Conservation (phyloP, 2,797 vertebrate species). For the Gila robusta region DNA sequence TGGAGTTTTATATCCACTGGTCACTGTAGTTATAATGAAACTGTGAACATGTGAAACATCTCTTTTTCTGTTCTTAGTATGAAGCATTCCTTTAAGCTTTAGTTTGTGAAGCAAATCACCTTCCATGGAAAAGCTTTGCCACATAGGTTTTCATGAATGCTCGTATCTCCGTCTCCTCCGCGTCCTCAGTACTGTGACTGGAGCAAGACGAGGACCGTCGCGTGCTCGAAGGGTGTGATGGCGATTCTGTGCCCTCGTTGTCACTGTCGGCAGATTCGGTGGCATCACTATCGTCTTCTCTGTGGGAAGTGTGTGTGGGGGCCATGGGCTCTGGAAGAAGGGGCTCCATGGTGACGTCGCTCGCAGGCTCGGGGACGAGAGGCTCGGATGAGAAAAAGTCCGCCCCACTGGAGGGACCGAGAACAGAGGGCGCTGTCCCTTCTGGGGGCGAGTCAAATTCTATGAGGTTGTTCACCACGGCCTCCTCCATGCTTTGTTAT, state of each 20-base stretch:
- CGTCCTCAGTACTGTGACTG: slow-evolving; percentile 85
- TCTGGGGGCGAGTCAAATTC: slow-evolving; percentile 82
- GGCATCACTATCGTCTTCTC: slow-evolving; percentile 81
- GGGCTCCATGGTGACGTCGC: slow-evolving; percentile 65
- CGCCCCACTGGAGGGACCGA: slow-evolving; percentile 46
- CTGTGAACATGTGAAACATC: neutral
- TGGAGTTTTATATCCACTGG: neutral
- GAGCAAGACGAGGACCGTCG: slow-evolving; percentile 89
- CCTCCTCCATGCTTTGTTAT: slow-evolving; percentile 82
- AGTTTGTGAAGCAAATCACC: slow-evolving; percentile 73
- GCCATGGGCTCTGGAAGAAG: slow-evolving; percentile 70
- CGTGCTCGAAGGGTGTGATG: slow-evolving; percentile 76
- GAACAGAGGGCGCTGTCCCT: slow-evolving; percentile 29
- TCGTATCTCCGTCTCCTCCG: slow-evolving; percentile 76
- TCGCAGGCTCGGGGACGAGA: slow-evolving; percentile 60
- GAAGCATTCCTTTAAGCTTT: neutral
- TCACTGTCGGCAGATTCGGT: slow-evolving; percentile 96
- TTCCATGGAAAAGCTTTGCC: slow-evolving; percentile 90
- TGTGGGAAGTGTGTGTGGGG: slow-evolving; percentile 53
- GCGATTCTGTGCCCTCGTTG: slow-evolving; percentile 84
- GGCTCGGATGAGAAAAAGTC: slow-evolving; percentile 69
- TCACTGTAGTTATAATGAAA: neutral
- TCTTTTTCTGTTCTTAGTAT: neutral
- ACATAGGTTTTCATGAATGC: slow-evolving; percentile 91
- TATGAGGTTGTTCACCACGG: slow-evolving; percentile 87